Evolutionary conservation across 2,888 invertebrate species (phyloP), one percentile per base, ranked within the genome.

Genomic region (Sphaerophoria taeniata): DNA sequence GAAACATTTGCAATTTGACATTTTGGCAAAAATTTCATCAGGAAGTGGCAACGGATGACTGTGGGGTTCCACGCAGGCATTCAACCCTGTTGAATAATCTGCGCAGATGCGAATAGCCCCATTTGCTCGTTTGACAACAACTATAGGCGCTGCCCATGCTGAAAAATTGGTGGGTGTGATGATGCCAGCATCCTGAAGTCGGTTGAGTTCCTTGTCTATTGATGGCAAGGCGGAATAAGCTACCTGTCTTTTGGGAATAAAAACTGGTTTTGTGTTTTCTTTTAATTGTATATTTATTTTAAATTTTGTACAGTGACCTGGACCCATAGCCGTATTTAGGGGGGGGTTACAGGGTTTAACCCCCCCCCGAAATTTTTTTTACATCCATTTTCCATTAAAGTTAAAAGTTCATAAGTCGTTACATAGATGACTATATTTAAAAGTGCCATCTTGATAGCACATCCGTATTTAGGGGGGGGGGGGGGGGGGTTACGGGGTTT

Each of bases 121-220:
- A 31, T 80, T 83, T 34, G 76, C 3, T 70, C 88, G 88, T 49
- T 55, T 71, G 11, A 88, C 82, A 14, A 86, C 87, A 4, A 87
- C 87, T 33, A 87, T 84, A 31, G 87, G 88, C 39, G 88, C 87
- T 85, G n/a, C 87, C 87, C 88, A 88, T 31, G 87, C 73, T 2
- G 87, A 87, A 43, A 78, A 87, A 33, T 87, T 81, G 4, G 87
- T 85, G 53, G 86, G 86, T 16, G 81, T 65, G 58, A 88, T 88
- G 16, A 36, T 6, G 6, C 6, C 6, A 6, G 36, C 6, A 6
- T 36, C 36, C 6, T 36, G 81, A 11, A 88, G 72, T 36, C 87
- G 53, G 7, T 79, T 47, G 16, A 82, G 39, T 51, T 87, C 87
- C 33, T 72, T 73, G 45, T 87, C 87, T 55, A 88, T 80, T 2